Conservation (phyloP, 2,113 vertebrate species). For the Colaptes auratus region DNA sequence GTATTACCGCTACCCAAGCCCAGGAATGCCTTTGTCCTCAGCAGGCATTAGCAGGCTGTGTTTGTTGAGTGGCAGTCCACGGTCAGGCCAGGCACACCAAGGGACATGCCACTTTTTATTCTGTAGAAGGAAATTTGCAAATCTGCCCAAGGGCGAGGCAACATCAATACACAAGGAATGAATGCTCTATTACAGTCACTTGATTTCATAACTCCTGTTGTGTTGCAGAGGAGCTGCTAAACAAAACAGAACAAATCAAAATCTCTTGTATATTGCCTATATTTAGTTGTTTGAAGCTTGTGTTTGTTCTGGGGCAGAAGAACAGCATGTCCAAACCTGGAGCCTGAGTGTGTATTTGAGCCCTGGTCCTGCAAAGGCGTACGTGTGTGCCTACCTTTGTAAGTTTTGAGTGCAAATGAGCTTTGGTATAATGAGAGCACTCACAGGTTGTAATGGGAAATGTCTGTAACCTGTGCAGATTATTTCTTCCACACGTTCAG, state of each 20-base stretch:
- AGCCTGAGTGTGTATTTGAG: background rate
- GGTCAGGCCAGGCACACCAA: background rate
- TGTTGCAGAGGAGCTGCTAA: slow-evolving; percentile 55
- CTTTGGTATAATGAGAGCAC: background rate
- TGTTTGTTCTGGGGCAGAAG: slow-evolving; percentile 16
- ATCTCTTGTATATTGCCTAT: background rate
- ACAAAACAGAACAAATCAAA: slow-evolving; percentile 53
- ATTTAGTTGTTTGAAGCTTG: background rate
- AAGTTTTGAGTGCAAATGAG: background rate
- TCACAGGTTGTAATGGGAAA: background rate
- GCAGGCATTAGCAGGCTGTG: background rate
- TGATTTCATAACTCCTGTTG: slow-evolving; percentile 56
- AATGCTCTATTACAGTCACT: slow-evolving; percentile 42
- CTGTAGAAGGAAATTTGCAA: slow-evolving; percentile 54
- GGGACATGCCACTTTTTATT: slow-evolving; percentile 38
- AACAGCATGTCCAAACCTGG: slow-evolving; percentile 33
- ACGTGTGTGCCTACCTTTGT: background rate
- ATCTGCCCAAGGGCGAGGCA: slow-evolving; percentile 52
- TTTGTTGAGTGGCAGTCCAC: background rate
- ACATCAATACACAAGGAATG: slow-evolving; percentile 50
- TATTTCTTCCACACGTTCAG: background rate
- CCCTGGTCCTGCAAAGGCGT: background rate
- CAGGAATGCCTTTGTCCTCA: background rate
- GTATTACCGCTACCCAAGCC: background rate
- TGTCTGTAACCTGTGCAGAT: background rate